Evolutionary conservation across 2,113 vertebrate genomes (phyloP), one percentile per base, ranked within the genome.

Genomic region (Nannobrachium achirus): DNA sequence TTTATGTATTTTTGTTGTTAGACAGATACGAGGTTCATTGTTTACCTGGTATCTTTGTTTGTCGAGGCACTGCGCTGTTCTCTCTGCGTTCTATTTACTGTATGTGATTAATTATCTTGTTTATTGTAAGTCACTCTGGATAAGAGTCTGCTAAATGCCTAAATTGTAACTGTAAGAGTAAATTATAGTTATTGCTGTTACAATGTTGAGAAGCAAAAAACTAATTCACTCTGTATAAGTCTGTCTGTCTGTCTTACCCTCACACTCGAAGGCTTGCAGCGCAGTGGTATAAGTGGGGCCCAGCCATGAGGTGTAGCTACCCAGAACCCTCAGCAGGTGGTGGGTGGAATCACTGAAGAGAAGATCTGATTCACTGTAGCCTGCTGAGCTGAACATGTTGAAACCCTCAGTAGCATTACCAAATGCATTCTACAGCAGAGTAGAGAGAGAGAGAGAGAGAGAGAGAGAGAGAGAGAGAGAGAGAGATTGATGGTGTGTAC

Each of bases 211-310:
- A n/a, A n/a, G n/a, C n/a, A n/a, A n/a, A n/a, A n/a, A n/a, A n/a
- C n/a, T n/a, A n/a, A n/a, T n/a, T n/a, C n/a, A n/a, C n/a, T 33
- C 25, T 33, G 25, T 33, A 3, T 33, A n/a, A n/a, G 25, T 33
- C 25, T 33, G 25, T 33, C 16, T 56, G 42, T 60, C 49, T 10
- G 38, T 63, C 83, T 88, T 80, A 94, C 93, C 92, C 89, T 94
- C 91, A 62, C 93, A 94, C 78, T 94, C 93, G 46, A 94, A 94
- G 63, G 93, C 93, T 63, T 89, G 91, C 81, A 93, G 89, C 67
- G 80, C 49, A 39, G 86, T 89, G 80, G 86, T 92, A 74, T 94
- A 94, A 69, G 80, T 86, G 66, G 82, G 89, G 39, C 92, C 93
- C 79, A 94, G 81, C 93, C 93, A 94, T 40, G 92, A 93, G 51